Base-by-base conservation (phyloP, 2,888 invertebrate genomes). In the Crocallis elinguaria region DNA sequence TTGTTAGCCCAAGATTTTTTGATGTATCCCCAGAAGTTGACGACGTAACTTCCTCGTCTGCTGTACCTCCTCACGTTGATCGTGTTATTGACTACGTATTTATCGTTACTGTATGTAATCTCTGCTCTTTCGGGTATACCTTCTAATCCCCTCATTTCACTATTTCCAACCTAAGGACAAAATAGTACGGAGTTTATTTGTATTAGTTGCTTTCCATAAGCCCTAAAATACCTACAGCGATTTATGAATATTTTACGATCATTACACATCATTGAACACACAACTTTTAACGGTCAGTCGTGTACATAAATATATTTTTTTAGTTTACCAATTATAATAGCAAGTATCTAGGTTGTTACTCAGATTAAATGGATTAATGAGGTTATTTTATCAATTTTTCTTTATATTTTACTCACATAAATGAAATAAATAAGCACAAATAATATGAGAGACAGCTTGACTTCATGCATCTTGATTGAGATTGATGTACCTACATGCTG, bases 41-140 rank as follows among this genome's bases (percentile, higher is more conserved):
- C 25, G 0, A 59, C 50, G 16, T 68, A 67, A 8, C 37, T 49
- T 1, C 65, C 52, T 17, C 49, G 48, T 32, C 62, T 61, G 5
- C 36, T 39, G n/a, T 53, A 44, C n/a, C 61, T 53, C 4, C 55
- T 39, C 1, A 55, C 45, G 4, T 32, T 45, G 9, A 44, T 12
- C 1, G 45, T 17, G 17, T 5, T 27, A 37, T 55, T 55, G 0
- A 2, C 1, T 0, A 55, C n/a, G 8, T 49, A 55, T 30, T 55
- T 55, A 0, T 36, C 32, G 23, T 55, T 45, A 3, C 2, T 13
- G 36, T 49, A 45, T 1, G 30, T 9, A 0, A 45, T 13, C n/a
- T 41, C 37, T 1, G 35, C 44, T 14, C 55, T 29, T 37, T 55
- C 55, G 13, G 55, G 55, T 14, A 60, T 41, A 1, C 50, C 12